Conservation (phyloP, 2,113 vertebrate genomes). For the Tichodroma muraria region DNA sequence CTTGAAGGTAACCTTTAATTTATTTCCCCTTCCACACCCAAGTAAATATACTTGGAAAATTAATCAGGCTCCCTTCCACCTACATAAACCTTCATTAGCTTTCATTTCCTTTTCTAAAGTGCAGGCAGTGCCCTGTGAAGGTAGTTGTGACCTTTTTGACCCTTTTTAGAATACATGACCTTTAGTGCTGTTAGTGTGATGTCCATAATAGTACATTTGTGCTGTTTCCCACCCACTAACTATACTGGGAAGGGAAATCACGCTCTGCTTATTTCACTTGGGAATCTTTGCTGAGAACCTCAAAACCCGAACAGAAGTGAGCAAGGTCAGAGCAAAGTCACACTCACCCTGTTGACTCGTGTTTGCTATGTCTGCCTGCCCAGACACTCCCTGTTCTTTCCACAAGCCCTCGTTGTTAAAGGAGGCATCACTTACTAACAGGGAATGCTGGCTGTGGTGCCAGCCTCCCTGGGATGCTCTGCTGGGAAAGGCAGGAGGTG, state of each 20-base stretch:
- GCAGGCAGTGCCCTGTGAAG: neutral
- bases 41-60: neutral
- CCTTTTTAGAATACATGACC: neutral
- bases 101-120: neutral
- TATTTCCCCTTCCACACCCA: neutral
- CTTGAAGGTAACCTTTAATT: neutral
- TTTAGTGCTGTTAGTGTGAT: neutral
- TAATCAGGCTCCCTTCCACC: neutral
- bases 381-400: neutral
- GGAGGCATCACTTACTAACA: neutral
- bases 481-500: neutral
- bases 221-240: neutral
- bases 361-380: neutral
- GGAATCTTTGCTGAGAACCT: neutral
- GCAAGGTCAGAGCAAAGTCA: neutral
- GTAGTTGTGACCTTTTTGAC: neutral
- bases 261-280: neutral
- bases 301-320: neutral
- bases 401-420: rapidly evolving
- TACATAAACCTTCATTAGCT: neutral
- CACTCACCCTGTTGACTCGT: neutral
- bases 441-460: rapidly evolving
- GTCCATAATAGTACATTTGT: neutral
- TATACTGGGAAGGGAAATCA: neutral
- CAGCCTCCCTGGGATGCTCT: neutral